These are phyloP conservation scores for Drosophila pandora DNA, from an alignment of 1,140 invertebrate species.

Conservation along the genomic window DNA sequence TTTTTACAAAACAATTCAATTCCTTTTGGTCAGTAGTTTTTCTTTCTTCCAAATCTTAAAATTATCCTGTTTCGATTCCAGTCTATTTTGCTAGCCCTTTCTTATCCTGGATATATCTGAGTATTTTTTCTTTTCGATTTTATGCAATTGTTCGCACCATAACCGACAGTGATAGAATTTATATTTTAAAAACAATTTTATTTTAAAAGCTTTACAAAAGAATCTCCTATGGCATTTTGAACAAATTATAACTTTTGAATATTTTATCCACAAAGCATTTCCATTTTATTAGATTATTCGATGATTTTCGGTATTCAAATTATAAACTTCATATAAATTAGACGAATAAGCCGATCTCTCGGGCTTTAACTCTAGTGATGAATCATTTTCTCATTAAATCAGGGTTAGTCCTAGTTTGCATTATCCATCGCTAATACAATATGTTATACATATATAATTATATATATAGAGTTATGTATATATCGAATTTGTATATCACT, in stretches of 20 bases:
- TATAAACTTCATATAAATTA: slow-evolving; percentile 48
- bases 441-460: slow-evolving; percentile 54
- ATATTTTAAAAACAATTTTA: slow-evolving; percentile 4
- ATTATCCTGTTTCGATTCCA: slow-evolving; percentile 43
- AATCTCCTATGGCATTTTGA: slow-evolving; percentile 56
- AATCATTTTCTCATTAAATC: slow-evolving; percentile 25
- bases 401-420: slow-evolving; percentile 50
- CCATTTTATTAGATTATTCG: slow-evolving; percentile 57
- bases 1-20: slow-evolving; percentile 45
- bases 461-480: slow-evolving; percentile 55
- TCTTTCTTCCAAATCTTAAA: slow-evolving; percentile 24
- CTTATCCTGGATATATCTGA: slow-evolving; percentile 35
- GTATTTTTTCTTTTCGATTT: slow-evolving; percentile 43
- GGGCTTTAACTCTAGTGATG: slow-evolving; percentile 20
- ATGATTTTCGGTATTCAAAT: slow-evolving; percentile 21
- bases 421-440: slow-evolving; percentile 65
- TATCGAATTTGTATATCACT: slow-evolving; percentile 74
- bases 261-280: slow-evolving; percentile 33
- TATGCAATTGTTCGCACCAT: slow-evolving; percentile 19
- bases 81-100: slow-evolving; percentile 13
- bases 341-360: slow-evolving; percentile 18
- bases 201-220: background rate
- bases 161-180: slow-evolving; percentile 17
- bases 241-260: slow-evolving; percentile 42
- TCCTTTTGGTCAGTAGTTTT: slow-evolving; percentile 28